These are phyloP conservation scores for Hirtodrosophila duncani DNA, from an alignment of 2,888 invertebrate genomes.

Conservation along the genomic window DNA sequence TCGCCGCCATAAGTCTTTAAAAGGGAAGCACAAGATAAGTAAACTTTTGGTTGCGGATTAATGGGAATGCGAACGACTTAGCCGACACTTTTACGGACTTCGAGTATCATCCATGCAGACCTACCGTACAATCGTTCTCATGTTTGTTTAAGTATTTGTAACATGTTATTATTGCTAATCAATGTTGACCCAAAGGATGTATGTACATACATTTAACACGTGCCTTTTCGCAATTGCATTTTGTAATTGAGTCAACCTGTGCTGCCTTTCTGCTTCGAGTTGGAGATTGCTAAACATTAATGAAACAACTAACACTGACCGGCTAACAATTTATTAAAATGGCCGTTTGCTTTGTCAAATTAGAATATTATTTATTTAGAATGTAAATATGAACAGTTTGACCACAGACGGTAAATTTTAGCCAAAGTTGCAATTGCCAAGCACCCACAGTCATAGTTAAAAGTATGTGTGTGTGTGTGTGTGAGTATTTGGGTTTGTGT, in stretches of 20 bases:
- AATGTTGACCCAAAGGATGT: too few relatives aligned
- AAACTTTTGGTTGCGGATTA: too few relatives aligned
- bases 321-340: constrained; percentile 58
- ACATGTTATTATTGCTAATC: too few relatives aligned
- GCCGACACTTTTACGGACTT: too few relatives aligned
- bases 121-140: too few relatives aligned
- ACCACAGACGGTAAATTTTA: constrained; percentile 57
- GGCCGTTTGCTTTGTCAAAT: constrained; percentile 69
- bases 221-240: constrained; percentile 16
- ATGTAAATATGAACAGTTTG: constrained; percentile 65
- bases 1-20: too few relatives aligned
- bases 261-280: constrained; percentile 10
- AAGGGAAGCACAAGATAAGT: too few relatives aligned
- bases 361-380: constrained; percentile 74
- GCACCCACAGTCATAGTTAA: constrained; percentile 6
- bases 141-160: background rate
- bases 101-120: too few relatives aligned
- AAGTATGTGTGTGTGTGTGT: constrained; percentile 12
- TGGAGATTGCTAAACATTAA: constrained; percentile 38
- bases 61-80: too few relatives aligned
- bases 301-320: constrained; percentile 36
- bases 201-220: too few relatives aligned
- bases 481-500: constrained; percentile 22
- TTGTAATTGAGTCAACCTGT: constrained; percentile 23
- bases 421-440: constrained; percentile 40